phyloP scores from a whole-genome alignment of 2,888 invertebrate species.

The Euproctis similis region DNA sequence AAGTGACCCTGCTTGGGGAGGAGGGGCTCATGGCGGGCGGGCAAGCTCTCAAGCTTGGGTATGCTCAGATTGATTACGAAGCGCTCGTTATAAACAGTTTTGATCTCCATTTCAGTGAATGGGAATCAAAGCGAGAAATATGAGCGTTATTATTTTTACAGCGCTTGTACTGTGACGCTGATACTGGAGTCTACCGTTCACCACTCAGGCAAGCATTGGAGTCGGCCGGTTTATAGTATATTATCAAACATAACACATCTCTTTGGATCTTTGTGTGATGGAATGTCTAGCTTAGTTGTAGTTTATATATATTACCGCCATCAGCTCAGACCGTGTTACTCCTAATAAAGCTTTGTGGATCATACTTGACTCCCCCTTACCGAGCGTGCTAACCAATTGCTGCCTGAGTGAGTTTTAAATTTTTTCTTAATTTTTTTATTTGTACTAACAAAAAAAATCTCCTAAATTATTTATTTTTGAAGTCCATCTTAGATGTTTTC shows the following conservation, averaged over 20 bases:
- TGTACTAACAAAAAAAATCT: conserved; percentile 55
- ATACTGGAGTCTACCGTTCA: conserved; percentile 83
- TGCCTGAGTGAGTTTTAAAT: conserved; percentile 77
- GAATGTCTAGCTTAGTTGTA: conserved; percentile 69
- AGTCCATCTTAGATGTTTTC: conserved; percentile 53
- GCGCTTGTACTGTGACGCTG: conserved; percentile 84
- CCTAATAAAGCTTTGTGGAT: conserved; percentile 44
- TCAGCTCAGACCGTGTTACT: conserved; percentile 32
- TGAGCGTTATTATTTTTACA: conserved; percentile 80
- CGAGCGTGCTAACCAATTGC: conserved; percentile 71
- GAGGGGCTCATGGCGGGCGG: conserved; percentile 96
- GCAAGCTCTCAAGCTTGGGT: conserved; percentile 98
- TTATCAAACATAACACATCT: conserved; percentile 61
- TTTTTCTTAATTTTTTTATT: no score
- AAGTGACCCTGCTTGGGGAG: conserved; percentile 96
- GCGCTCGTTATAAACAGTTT: conserved; percentile 52
- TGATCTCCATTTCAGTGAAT: conserved; percentile 44
- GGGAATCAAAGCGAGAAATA: conserved; percentile 67
- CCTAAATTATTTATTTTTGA: conserved; percentile 70
- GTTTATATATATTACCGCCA: conserved; percentile 38
- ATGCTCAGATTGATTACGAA: conserved; percentile 74
- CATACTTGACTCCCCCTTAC: conserved; percentile 38
- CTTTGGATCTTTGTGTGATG: conserved; percentile 66
- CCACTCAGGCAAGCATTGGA: conserved; percentile 85
- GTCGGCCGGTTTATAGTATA: conserved; percentile 74